Base-by-base conservation (phyloP, 2,113 vertebrate species). In the Ornithorhynchus anatinus region DNA sequence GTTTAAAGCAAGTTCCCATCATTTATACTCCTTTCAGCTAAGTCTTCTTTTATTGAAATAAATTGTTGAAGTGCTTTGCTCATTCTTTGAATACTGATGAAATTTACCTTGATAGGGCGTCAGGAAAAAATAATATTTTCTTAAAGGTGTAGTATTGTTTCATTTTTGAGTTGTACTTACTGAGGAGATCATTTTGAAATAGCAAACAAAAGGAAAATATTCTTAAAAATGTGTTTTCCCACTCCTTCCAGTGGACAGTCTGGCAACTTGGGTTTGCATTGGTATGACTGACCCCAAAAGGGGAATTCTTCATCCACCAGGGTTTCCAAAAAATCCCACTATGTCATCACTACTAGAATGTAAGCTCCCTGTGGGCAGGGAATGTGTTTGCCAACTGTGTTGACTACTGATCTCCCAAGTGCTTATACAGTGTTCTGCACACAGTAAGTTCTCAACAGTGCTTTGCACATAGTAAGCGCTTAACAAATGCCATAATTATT, bases 1-100 rank as follows among this genome's bases (percentile, higher is more conserved):
- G 95, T 94, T 96, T 97, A 97, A 96, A 97, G 95, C 94, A 97
- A 97, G 95, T 94, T 96, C 94, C 94, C 94, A 95, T 95, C 95
- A 94, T 93, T 94, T 93, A 94, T 95, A 93, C 94, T 93, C 93
- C 94, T 95, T 94, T 94, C 94, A 92, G 94, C 95, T 95, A 95
- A 95, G 94, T 96, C 94, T 95, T 93, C 94, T 96, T 95, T 95
- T 96, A 96, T 96, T 95, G 94, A 95, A 96, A 96, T 96, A 95
- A 95, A 96, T 96, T 95, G 95, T 94, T 89, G 94, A 92, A 94
- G 91, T 94, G 93, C 93, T 94, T 94, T 95, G 93, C 94, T 95
- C 93, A 94, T 93, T 94, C 93, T 94, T 94, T 92, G 93, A 95
- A 93, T 92, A 94, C 92, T 93, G 91, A 94, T 94, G 91, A 93